phyloP scores from a whole-genome alignment of 2,113 vertebrate species.

The Nycticebus coucang region DNA sequence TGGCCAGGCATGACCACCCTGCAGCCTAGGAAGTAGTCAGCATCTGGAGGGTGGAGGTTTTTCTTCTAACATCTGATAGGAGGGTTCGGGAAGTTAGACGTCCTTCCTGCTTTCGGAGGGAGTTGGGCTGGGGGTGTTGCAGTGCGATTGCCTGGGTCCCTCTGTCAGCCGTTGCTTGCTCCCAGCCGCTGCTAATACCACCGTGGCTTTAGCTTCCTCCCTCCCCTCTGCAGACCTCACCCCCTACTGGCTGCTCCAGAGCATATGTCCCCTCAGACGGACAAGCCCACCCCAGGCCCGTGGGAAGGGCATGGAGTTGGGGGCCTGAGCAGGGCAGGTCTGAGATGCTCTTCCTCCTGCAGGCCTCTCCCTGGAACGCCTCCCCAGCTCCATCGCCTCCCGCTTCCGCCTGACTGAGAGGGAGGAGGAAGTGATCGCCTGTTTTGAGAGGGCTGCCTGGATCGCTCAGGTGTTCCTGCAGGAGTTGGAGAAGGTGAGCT shows the following conservation, averaged over 20 bases:
- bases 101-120: background rate
- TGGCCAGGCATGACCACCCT: background rate
- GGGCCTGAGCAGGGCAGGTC: background rate
- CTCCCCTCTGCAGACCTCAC: background rate
- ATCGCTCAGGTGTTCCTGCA: constrained; percentile 94
- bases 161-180: background rate
- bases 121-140: background rate
- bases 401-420: constrained; percentile 92
- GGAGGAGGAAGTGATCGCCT: constrained; percentile 94
- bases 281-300: background rate
- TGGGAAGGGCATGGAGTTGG: background rate
- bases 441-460: constrained; percentile 93
- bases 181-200: constrained; percentile 23
- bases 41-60: background rate
- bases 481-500: constrained; percentile 94
- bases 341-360: constrained; percentile 62
- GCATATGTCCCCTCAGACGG: background rate
- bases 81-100: background rate
- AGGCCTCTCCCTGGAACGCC: constrained; percentile 96
- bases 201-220: constrained; percentile 22
- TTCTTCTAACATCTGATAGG: background rate
- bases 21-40: background rate
- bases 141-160: background rate
- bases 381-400: constrained; percentile 91
- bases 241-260: constrained; percentile 20